A percentile compares a stretch with the other conserved stretches of the same genome.
Conservation (phyloP, 2,113 vertebrate species). For the Lasiurus cinereus region DNA sequence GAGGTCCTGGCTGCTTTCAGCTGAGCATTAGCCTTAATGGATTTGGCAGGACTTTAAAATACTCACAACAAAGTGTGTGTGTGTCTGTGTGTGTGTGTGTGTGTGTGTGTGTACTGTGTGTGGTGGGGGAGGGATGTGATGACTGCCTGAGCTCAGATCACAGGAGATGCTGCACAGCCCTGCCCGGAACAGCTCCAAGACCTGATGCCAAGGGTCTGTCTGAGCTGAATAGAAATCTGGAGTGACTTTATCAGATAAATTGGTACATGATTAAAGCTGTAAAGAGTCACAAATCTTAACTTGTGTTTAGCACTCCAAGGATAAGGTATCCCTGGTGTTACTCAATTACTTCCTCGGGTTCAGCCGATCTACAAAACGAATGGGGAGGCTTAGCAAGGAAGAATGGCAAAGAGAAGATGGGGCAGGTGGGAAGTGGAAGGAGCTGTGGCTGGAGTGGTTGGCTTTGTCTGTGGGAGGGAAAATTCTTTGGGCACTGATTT, state of each 20-base stretch:
- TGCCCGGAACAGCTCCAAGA: not conserved
- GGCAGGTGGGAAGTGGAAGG: accelerated
- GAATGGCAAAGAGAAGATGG: too few species aligned
- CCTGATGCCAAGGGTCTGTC: not conserved
- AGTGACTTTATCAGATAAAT: slow-evolving; percentile 75
- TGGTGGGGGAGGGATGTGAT: not conserved
- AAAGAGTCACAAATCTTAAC: slow-evolving; percentile 41
- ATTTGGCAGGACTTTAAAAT: slow-evolving; percentile 75
- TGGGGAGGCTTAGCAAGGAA: not conserved
- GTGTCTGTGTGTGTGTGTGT: not conserved
- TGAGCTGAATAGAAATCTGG: slow-evolving; percentile 29
- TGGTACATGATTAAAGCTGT: slow-evolving; percentile 59
- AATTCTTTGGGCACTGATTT: not conserved
- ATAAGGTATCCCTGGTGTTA: not conserved
- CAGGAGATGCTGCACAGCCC: not conserved
- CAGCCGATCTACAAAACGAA: slow-evolving; percentile 3
- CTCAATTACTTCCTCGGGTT: not conserved
- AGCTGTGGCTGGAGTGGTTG: not conserved
- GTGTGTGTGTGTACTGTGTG: not conserved
- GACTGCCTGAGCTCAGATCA: slow-evolving; percentile 1
- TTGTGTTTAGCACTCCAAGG: slow-evolving; percentile 54
- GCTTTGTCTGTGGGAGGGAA: not conserved
- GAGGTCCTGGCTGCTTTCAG: slow-evolving; percentile 61
- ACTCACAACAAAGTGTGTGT: slow-evolving; percentile 74
- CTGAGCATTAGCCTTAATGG: slow-evolving; percentile 69